Base-by-base conservation (phyloP, 2,888 invertebrate species). In the Netelia fuscicornis region DNA sequence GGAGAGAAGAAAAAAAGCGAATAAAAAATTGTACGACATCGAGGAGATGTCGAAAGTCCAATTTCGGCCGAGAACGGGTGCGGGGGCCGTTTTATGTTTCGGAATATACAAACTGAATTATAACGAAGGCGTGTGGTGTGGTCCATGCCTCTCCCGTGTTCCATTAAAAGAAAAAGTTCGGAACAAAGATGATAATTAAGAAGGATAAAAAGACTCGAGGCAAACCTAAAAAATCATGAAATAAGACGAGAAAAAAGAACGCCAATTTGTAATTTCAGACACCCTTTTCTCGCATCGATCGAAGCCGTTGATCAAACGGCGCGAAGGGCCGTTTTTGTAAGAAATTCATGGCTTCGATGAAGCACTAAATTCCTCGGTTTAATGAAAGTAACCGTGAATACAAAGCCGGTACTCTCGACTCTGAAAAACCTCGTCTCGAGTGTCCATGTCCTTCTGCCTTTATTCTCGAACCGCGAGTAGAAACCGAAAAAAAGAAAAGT, bases 391-490 rank as follows among this genome's bases (percentile, higher is more conserved):
- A 11, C 48, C 23, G 44, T 30, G 20, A 20, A 37, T 17, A 48
- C 25, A 20, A 72, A 67, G 25, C 48, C 42, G 17, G 60, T 25
- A 17, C 48, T 74, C 62, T 25, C 74, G 81, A 68, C 84, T 81
- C 84, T 84, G 84, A 76, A 78, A 81, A 25, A 62, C 20, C 64
- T 25, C n/a, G 17, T 48, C 56, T 48, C 54, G 64, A 70, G 54
- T 72, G 72, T 74, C 67, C 42, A 64, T 74, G 84, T 84, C 84
- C 84, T 84, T 84, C 84, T 81, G 68, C 72, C 81, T 84, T 84
- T 81, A 84, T 84, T 84, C 81, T 54, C 72, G 11, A 37, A 42
- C 9, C 17, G 60, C 54, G 64, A 70, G 52, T 17, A 52, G 68
- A 17, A 48, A 37, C 25, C n/a, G 37, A 44, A 68, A 71, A 37